Base-by-base conservation (phyloP, 2,888 invertebrate species). In the Melanostoma scalare region DNA sequence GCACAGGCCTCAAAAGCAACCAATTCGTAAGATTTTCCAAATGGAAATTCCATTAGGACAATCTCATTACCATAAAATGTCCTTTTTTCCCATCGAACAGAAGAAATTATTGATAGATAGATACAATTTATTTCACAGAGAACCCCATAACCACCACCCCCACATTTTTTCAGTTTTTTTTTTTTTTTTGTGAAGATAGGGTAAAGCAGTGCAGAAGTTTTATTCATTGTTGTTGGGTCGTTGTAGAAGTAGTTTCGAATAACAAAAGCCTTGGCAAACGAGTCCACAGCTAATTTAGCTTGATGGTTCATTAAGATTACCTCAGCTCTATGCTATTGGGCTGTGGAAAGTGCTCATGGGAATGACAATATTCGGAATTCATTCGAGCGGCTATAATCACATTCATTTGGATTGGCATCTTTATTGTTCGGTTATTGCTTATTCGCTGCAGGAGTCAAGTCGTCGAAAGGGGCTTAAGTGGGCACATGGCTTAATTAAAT, bases 301-400 rank as follows among this genome's bases (percentile, higher is more conserved):
- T 82, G 73, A 82, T 77, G 82, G 82, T 73, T 82, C 77, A 82
- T 82, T 82, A 82, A 77, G 77, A 77, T 77, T 82, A 73, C 72
- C 68, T 73, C 63, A 56, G 52, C 61, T 67, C 68, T n/a, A 35
- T 50, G 58, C 30, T 35, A 40, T 38, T 52, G 46, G 44, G 3
- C n/a, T 60, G 58, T 3, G 63, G 46, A 48, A 67, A 68, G 68
- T 77, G 58, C 82, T 68, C 61, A 44, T 48, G 56, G 61, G 52
- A 68, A 77, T 63, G 77, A 82, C 68, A 82, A 82, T 77, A 63
- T 82, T 82, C 68, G 46, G 48, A 77, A 53, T 58, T 65, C 73
- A 69, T 82, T 82, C 82, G 63, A 77, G 77, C 73, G 77, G 55
- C 36, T 68, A 77, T 82, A 82, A 82, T 82, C 77, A 82, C 82